Conservation (phyloP, 2,888 invertebrate genomes). For the Exocentrus adspersus region DNA sequence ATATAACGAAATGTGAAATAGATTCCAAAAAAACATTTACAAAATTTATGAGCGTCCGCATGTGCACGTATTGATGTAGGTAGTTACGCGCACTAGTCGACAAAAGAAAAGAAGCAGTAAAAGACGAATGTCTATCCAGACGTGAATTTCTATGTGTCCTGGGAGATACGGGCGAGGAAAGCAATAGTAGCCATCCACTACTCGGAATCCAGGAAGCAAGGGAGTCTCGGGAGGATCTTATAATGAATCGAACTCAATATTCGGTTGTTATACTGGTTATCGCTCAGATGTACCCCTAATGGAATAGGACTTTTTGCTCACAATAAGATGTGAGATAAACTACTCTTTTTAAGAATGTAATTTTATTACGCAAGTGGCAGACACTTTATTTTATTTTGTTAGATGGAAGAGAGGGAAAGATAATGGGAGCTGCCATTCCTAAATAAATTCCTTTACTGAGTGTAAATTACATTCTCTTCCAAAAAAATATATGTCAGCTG, state of each 20-base stretch:
- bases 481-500: too few relatives aligned
- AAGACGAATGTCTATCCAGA: constrained; percentile 5
- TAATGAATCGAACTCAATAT: constrained; percentile 36
- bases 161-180: constrained; percentile 47
- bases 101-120: constrained; percentile 2
- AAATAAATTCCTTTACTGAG: not conserved
- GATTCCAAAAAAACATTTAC: not conserved
- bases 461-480: too few relatives aligned
- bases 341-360: constrained; percentile 19
- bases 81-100: not conserved
- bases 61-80: too few relatives aligned
- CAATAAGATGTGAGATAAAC: constrained; percentile 44
- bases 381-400: too few relatives aligned
- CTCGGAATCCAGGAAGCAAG: constrained; percentile 31
- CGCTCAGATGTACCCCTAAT: constrained; percentile 50
- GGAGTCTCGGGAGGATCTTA: constrained; percentile 26
- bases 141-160: constrained; percentile 37
- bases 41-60: not conserved
- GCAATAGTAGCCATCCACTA: constrained; percentile 46
- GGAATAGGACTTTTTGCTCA: constrained; percentile 51
- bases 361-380: too few relatives aligned
- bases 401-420: not conserved
- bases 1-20: too few relatives aligned
- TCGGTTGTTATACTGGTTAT: constrained; percentile 51
- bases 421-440: not conserved